phyloP scores from a whole-genome alignment of 2,797 vertebrate species.

The Poeciliopsis infans region DNA sequence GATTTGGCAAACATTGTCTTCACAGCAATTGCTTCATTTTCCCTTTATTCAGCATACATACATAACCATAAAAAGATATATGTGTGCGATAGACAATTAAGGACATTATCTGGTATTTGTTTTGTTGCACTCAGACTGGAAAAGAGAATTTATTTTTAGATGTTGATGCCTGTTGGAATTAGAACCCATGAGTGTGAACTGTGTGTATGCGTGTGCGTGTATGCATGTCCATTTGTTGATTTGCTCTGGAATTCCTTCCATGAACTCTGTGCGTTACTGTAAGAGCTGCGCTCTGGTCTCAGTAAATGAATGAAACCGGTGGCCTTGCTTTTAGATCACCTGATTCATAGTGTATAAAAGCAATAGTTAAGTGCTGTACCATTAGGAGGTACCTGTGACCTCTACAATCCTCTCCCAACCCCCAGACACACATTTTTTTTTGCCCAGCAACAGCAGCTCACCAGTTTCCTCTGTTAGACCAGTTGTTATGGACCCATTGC shows the following conservation, averaged over 20 bases:
- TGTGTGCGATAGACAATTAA: neutral
- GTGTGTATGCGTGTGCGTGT: neutral
- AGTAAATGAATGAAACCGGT: neutral
- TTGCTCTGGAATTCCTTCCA: constrained; percentile 16
- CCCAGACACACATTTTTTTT: constrained; percentile 40
- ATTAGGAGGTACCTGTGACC: constrained; percentile 46
- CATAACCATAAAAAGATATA: neutral
- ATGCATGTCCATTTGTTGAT: neutral
- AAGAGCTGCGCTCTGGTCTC: constrained; percentile 7
- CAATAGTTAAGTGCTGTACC: constrained; percentile 24
- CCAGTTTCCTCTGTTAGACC: constrained; percentile 55
- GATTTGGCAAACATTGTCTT: constrained; percentile 1
- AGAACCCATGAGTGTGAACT: neutral
- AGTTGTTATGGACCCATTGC: constrained; percentile 28
- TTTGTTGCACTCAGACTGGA: neutral
- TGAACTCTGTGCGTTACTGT: constrained; percentile 10
- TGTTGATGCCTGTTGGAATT: neutral
- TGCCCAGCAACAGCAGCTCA: constrained; percentile 70
- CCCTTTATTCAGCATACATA: neutral
- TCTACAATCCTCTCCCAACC: constrained; percentile 26
- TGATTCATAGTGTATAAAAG: constrained; percentile 39
- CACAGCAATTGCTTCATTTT: neutral
- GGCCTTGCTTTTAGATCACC: constrained; percentile 1
- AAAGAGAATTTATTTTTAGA: neutral
- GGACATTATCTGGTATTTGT: neutral